Percentiles rank a stretch among this genome's conserved stretches.
phyloP scores from a whole-genome alignment of 2,888 invertebrate species.

The Seira ritae region DNA sequence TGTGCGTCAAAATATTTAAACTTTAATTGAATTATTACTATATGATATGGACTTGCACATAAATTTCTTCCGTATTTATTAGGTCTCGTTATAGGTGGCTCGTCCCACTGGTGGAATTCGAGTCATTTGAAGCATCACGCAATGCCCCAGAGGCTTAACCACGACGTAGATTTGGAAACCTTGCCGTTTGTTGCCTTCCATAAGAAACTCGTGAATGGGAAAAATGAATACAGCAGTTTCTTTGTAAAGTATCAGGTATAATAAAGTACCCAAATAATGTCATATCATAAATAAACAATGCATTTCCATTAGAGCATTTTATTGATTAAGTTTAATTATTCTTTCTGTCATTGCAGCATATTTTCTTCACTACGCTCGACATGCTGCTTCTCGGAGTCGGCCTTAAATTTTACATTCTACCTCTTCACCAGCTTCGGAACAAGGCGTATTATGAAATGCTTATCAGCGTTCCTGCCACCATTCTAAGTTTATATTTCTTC shows the following conservation, averaged over 20 bases:
- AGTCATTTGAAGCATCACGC: conserved; percentile 71
- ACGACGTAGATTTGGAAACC: conserved; percentile 70
- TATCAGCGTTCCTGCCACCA: not conserved
- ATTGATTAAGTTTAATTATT: not conserved
- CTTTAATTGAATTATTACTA: no score
- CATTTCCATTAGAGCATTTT: no score
- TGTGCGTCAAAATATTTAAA: no score
- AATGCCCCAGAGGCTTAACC: conserved; percentile 69
- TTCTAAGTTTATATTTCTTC: not conserved
- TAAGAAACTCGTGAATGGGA: conserved; percentile 51
- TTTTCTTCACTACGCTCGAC: conserved; percentile 12
- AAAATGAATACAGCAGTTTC: conserved; percentile 20
- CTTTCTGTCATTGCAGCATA: conserved; percentile 1
- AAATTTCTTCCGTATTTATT: conserved; percentile 14
- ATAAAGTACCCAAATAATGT: no score
- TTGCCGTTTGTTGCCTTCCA: conserved; percentile 70
- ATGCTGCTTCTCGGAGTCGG: not conserved
- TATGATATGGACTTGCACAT: not conserved
- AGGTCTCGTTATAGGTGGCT: conserved; percentile 69
- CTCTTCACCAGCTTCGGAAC: not conserved
- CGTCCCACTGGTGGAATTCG: conserved; percentile 66
- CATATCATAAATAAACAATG: no score
- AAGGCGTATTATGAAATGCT: not conserved
- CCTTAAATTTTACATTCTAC: not conserved
- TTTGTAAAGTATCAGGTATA: conserved; percentile 32